These are phyloP conservation scores for Ctenicera cuprea DNA, from an alignment of 2,888 invertebrate species.

Conservation along the genomic window DNA sequence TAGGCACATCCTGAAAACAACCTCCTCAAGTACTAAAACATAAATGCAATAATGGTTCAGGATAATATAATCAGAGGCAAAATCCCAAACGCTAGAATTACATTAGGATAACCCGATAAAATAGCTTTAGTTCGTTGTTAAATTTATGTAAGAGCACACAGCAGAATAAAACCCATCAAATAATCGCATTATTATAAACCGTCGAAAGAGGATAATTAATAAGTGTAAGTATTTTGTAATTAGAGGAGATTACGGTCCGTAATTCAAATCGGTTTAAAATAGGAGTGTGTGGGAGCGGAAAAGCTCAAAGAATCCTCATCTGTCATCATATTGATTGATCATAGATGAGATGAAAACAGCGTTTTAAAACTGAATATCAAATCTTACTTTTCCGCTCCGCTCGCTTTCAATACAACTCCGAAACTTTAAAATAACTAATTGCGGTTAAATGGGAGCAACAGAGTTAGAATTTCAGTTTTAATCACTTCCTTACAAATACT, in stretches of 20 bases:
- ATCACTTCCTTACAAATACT: slow-evolving; percentile 1
- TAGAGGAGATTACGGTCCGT: neutral
- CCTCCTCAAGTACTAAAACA: slow-evolving; percentile 27
- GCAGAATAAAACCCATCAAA: slow-evolving; percentile 29
- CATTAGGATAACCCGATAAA: slow-evolving; percentile 33
- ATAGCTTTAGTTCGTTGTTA: slow-evolving; percentile 17
- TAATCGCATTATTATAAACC: slow-evolving; percentile 36
- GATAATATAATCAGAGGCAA: slow-evolving; percentile 32
- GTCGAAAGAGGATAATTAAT: slow-evolving; percentile 25
- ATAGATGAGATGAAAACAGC: neutral
- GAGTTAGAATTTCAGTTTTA: slow-evolving; percentile 18
- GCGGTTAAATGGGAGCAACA: slow-evolving; percentile 13
- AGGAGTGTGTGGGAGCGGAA: slow-evolving; percentile 1
- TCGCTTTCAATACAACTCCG: neutral
- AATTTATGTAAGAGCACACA: slow-evolving; percentile 23
- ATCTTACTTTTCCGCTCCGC: slow-evolving; percentile 1
- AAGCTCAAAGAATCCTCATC: neutral
- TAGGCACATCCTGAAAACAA: slow-evolving; percentile 5
- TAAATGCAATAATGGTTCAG: slow-evolving; percentile 27
- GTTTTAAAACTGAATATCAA: slow-evolving; percentile 17
- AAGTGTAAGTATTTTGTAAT: slow-evolving; percentile 23
- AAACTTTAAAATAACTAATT: slow-evolving; percentile 25
- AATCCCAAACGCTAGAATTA: slow-evolving; percentile 30
- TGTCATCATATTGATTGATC: slow-evolving; percentile 6
- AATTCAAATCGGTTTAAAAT: slow-evolving; percentile 1